Evolutionary conservation across 30 jellyfish, hydroid and myxozoan species (phyloP).

Genomic region (Cassiopea andromeda): DNA sequence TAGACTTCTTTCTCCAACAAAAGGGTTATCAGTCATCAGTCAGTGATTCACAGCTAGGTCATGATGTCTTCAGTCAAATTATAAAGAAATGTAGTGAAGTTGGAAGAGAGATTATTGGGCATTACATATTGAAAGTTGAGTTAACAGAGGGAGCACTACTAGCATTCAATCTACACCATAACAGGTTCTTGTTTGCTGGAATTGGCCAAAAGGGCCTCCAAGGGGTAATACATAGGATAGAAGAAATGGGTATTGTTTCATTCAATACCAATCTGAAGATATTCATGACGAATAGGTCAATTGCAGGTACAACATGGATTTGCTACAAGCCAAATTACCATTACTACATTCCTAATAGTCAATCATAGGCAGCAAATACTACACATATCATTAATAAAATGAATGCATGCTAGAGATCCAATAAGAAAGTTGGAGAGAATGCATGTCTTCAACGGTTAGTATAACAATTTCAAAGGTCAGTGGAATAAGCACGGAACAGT

Average conservation of each 20-base stretch:
- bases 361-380: neutral
- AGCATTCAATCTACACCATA: neutral
- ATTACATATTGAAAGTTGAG: neutral
- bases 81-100: neutral
- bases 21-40: neutral
- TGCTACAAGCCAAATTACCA: neutral
- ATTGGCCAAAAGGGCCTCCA: neutral
- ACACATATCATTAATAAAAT: neutral
- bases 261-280: neutral
- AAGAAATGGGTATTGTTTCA: neutral
- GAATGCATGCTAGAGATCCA: neutral
- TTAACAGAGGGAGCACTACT: neutral
- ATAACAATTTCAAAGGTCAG: too few species aligned
- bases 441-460: neutral
- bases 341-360: neutral
- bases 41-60: neutral
- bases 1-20: neutral
- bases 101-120: neutral
- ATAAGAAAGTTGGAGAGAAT: neutral
- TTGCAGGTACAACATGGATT: neutral
- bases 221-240: neutral
- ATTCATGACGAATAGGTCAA: neutral
- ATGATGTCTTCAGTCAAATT: neutral
- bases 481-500: neutral
- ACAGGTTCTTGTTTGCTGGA: neutral